These are phyloP conservation scores for Microvelia longipes DNA, from an alignment of 1,140 invertebrate genomes.

Conservation along the genomic window DNA sequence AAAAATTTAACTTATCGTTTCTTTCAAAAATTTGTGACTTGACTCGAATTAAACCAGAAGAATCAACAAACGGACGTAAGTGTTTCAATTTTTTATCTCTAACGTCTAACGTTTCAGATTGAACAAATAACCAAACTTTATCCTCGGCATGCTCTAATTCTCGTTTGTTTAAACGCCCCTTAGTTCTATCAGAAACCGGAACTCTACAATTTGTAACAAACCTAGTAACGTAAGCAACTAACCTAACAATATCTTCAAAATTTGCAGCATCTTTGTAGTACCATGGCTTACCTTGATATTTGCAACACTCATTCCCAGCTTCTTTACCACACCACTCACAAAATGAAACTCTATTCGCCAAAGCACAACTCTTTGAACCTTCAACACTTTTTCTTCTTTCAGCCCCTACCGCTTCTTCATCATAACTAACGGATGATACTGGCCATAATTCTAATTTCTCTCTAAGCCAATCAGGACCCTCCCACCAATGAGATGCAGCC, in stretches of 20 bases:
- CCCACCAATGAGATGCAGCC: conserved; percentile 27
- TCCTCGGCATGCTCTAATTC: not conserved
- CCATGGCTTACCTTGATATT: not conserved
- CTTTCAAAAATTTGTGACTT: not conserved
- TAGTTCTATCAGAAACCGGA: not conserved
- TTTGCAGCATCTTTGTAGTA: not conserved
- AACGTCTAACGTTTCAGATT: not conserved
- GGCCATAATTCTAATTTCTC: not conserved
- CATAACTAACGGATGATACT: not conserved
- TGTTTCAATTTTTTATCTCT: not conserved
- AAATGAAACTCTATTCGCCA: not conserved
- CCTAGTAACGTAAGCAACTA: not conserved
- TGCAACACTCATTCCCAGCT: not conserved
- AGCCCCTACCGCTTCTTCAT: conserved; percentile 3
- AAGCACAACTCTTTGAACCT: not conserved
- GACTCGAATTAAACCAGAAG: not conserved
- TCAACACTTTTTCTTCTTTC: conserved; percentile 6
- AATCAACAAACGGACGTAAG: not conserved
- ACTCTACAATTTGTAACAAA: not conserved
- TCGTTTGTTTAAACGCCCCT: not conserved
- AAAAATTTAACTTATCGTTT: not conserved
- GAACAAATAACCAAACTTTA: not conserved
- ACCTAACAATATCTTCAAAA: not conserved
- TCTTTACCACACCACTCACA: not conserved
- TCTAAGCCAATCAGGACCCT: conserved; percentile 27